Percentiles rank a stretch among this genome's conserved stretches.
These are phyloP conservation scores for Brachionus rubens DNA, from an alignment of 1,140 invertebrate species.

Conservation along the genomic window DNA sequence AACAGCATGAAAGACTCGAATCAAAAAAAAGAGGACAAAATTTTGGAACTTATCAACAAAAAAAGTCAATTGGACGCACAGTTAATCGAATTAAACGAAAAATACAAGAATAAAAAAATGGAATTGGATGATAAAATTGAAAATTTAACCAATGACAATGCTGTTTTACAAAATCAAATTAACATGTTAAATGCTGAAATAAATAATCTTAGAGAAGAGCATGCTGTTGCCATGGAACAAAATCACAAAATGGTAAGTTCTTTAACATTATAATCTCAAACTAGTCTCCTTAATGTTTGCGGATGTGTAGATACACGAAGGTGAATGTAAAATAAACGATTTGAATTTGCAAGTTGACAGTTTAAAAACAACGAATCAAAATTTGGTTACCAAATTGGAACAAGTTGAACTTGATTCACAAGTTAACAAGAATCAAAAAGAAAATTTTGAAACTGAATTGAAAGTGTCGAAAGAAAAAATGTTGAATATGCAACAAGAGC, in stretches of 20 bases:
- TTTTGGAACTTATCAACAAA: conserved; percentile 32
- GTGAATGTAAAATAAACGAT: background rate
- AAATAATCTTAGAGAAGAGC: conserved; percentile 11
- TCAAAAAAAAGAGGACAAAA: conserved; percentile 34
- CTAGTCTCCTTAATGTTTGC: too few species aligned
- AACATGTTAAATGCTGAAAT: conserved; percentile 20
- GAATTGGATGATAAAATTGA: conserved; percentile 34
- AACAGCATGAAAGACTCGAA: conserved; percentile 3
- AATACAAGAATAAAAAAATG: conserved; percentile 8
- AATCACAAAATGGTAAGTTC: too few species aligned
- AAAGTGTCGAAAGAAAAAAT: conserved; percentile 14
- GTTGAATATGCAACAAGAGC: background rate
- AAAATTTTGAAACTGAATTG: background rate
- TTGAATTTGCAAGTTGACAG: background rate
- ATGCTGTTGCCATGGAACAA: background rate
- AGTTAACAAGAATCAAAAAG: conserved; percentile 21
- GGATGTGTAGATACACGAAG: background rate
- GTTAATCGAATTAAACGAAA: conserved; percentile 22
- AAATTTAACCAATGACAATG: conserved; percentile 26
- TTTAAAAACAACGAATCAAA: background rate
- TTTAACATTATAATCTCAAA: too few species aligned
- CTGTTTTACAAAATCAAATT: conserved; percentile 23
- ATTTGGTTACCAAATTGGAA: conserved; percentile 23
- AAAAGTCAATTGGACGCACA: conserved; percentile 33
- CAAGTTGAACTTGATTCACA: background rate